Percentiles rank a stretch among this genome's conserved stretches.
These are phyloP conservation scores for Axea sp. DNA, from an alignment of 2,888 invertebrate species.

Conservation along the genomic window DNA sequence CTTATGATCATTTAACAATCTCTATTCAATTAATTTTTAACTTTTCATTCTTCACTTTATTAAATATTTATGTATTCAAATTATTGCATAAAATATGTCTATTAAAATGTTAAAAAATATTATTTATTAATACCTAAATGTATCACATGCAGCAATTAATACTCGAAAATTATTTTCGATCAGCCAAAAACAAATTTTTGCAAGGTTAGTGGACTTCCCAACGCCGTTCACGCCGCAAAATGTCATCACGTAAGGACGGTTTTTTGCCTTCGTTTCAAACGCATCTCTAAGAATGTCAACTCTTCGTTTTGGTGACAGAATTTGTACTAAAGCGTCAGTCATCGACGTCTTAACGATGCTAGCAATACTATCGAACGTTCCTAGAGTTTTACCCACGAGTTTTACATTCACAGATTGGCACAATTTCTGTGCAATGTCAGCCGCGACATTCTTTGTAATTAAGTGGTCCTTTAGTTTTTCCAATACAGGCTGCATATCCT, in stretches of 20 bases:
- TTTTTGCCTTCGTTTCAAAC: constrained; percentile 90
- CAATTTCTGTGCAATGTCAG: constrained; percentile 95
- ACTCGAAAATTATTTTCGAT: constrained; percentile 98
- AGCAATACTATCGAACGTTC: constrained; percentile 97
- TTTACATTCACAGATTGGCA: constrained; percentile 95
- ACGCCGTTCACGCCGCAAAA: constrained; percentile 99
- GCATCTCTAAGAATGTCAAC: constrained; percentile 98
- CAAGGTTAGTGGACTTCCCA: constrained; percentile 98
- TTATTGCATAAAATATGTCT: no score
- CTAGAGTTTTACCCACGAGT: constrained; percentile 94
- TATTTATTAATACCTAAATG: constrained; percentile 90
- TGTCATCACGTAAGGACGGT: constrained; percentile 95
- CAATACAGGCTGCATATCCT: constrained; percentile 91
- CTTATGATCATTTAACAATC: no score
- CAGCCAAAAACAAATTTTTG: constrained; percentile 99
- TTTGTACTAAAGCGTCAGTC: constrained; percentile 94
- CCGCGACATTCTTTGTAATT: constrained; percentile 97
- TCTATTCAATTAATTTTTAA: no score
- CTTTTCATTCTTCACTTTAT: no score
- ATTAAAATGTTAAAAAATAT: no score
- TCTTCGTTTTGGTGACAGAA: constrained; percentile 95
- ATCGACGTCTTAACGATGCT: constrained; percentile 92
- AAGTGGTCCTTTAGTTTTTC: constrained; percentile 97
- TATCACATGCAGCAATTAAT: constrained; percentile 99
- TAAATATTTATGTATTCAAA: no score